phyloP scores from a whole-genome alignment of 2,888 invertebrate species.

The Nomada lathburiana region DNA sequence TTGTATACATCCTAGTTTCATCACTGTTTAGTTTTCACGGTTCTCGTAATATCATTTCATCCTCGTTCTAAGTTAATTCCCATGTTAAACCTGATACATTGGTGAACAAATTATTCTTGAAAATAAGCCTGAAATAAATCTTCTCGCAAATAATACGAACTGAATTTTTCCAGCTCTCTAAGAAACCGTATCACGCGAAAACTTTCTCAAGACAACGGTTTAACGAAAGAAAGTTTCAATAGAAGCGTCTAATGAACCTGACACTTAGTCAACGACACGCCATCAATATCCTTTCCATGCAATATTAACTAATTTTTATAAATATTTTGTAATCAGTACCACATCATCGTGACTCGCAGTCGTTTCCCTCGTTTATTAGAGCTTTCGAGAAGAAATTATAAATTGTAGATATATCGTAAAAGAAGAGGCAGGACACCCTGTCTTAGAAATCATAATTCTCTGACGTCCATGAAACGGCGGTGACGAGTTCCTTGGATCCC shows the following conservation, averaged over 20 bases:
- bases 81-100: background rate
- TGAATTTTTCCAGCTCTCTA: background rate
- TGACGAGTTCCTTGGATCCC: constrained; percentile 68
- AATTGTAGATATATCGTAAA: background rate
- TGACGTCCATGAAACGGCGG: constrained; percentile 73
- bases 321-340: background rate
- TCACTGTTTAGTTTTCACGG: constrained; percentile 6
- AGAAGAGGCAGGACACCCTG: constrained; percentile 4
- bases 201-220: background rate
- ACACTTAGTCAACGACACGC: background rate
- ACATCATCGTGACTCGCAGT: constrained; percentile 4
- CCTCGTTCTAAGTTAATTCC: background rate
- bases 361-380: background rate
- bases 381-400: background rate
- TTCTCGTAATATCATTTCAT: background rate
- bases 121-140: constrained; percentile 10
- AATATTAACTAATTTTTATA: background rate
- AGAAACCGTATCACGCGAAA: background rate
- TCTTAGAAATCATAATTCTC: constrained; percentile 74
- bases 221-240: constrained; percentile 16
- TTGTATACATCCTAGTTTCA: background rate
- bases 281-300: background rate
- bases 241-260: background rate
- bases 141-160: constrained; percentile 6
- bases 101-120: background rate